Conservation (phyloP, 2,888 invertebrate species). For the Maniola hyperantus region DNA sequence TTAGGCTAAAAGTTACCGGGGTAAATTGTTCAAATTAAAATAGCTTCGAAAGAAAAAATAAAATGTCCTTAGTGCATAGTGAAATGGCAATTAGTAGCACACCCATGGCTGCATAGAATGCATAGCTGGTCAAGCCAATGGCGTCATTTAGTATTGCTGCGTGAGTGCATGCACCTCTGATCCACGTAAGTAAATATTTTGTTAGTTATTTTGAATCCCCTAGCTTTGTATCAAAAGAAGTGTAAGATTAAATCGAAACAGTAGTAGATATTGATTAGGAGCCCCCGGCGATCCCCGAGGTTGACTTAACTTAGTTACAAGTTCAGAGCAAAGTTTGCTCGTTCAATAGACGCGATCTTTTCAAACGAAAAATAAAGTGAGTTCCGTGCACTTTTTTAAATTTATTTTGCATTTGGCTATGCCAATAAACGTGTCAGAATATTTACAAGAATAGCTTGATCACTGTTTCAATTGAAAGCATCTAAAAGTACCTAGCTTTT, state of each 20-base stretch:
- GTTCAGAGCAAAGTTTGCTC: constrained; percentile 74
- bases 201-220: no score
- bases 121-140: no score
- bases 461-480: neutral
- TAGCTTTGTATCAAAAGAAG: constrained; percentile 19
- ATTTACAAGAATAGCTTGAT: neutral
- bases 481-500: neutral
- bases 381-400: constrained; percentile 30
- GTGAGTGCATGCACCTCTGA: no score
- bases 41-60: no score
- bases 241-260: constrained; percentile 47
- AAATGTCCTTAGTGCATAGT: no score
- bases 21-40: no score
- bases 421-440: constrained; percentile 9
- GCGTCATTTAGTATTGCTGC: no score
- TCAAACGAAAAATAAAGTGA: constrained; percentile 37
- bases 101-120: no score
- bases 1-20: no score
- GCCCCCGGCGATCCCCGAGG: constrained; percentile 55
- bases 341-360: constrained; percentile 57
- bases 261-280: constrained; percentile 66
- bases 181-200: no score
- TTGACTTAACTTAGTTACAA: constrained; percentile 74
- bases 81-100: no score
- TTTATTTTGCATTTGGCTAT: constrained; percentile 39